Conservation (phyloP, 2,797 vertebrate genomes). For the Pteropus rufus region DNA sequence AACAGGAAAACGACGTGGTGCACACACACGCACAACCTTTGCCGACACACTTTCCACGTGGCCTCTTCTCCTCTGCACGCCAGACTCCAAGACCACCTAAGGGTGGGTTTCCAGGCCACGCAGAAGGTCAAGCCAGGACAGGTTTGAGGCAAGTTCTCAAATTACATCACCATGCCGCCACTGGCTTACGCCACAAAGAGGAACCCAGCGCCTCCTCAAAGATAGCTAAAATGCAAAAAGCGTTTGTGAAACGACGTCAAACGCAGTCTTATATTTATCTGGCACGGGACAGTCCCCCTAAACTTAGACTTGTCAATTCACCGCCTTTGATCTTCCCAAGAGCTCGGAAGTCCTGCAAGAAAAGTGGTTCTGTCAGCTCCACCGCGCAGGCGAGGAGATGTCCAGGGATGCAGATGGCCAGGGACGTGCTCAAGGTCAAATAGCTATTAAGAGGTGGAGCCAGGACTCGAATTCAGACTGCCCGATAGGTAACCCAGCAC, state of each 20-base stretch:
- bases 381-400: not conserved
- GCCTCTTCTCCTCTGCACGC: not conserved
- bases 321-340: not conserved
- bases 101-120: not conserved
- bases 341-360: not conserved
- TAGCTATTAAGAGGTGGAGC: not conserved
- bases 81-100: not conserved
- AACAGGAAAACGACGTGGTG: not conserved
- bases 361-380: not conserved
- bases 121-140: not conserved
- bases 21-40: rapidly evolving
- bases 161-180: not conserved
- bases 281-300: not conserved
- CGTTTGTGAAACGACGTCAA: not conserved
- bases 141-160: not conserved
- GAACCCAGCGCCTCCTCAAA: not conserved
- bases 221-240: not conserved
- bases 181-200: not conserved
- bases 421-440: not conserved
- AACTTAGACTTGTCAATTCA: no score
- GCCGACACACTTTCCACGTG: rapidly evolving
- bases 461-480: not conserved
- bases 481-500: not conserved
- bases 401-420: not conserved
- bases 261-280: not conserved